phyloP scores from a whole-genome alignment of 2,113 vertebrate genomes.

The Entomyzon cyanotis region DNA sequence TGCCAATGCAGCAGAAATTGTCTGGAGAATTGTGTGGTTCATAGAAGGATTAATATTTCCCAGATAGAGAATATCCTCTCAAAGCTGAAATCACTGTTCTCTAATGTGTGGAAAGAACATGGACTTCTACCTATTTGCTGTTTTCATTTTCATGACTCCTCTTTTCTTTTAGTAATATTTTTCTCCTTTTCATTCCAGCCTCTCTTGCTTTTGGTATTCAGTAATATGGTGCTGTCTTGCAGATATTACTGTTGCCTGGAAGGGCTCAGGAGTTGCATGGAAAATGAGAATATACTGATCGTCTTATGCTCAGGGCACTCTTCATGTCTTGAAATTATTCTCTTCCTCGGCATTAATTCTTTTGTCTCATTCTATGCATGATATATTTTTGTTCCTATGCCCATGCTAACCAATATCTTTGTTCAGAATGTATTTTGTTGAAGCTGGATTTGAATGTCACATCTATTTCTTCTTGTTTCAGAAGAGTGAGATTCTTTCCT shows the following conservation, averaged over 20 bases:
- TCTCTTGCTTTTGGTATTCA: not conserved
- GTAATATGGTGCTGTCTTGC: not conserved
- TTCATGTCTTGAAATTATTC: not conserved
- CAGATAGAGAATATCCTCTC: not conserved
- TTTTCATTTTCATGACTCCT: not conserved
- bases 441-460: not conserved
- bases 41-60: not conserved
- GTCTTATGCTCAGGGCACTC: not conserved
- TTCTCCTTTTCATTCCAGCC: not conserved
- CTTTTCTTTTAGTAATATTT: not conserved
- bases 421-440: not conserved
- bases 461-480: not conserved
- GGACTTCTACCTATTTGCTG: not conserved
- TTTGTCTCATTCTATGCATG: not conserved
- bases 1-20: not conserved
- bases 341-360: not conserved
- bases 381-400: not conserved
- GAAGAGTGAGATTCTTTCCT: not conserved
- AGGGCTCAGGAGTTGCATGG: not conserved
- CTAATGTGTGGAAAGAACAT: not conserved
- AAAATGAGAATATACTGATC: not conserved
- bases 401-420: not conserved
- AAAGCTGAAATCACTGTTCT: not conserved
- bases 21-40: not conserved
- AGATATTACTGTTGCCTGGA: not conserved